Base-by-base conservation (phyloP, 2,113 vertebrate genomes). In the Muntiacus reevesi region DNA sequence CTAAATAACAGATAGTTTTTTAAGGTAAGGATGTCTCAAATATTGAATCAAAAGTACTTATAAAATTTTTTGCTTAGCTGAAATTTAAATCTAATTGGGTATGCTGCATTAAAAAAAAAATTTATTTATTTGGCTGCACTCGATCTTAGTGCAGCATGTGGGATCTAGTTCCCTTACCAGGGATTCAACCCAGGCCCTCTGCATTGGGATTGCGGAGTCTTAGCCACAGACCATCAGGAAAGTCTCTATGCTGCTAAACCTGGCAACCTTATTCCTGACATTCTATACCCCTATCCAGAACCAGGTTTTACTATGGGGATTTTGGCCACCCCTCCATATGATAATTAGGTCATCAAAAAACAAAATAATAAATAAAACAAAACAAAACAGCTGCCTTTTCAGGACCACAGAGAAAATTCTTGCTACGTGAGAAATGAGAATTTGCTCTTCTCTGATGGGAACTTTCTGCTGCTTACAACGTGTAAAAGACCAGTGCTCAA, bases 1-100 rank as follows among this genome's bases (percentile, higher is more conserved):
- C 33, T 79, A 74, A 93, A 45, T 11, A 79, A 30, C 15, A 62
- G 91, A 74, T 87, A 86, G 78, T 40, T 89, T 85, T 91, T 93
- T 50, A 90, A 45, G 23, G 17, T 19, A 62, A 85, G 13, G 55
- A 3, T 59, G 14, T 82, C 59, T 96, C 62, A 82, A 92, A 89
- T 89, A 71, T 67, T 55, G 43, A 91, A 45, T 84, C 57, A 97
- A 4, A 93, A 76, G 6, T 59, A 33, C 25, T 85, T 71, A 33
- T 30, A 95, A 95, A 87, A 67, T 57, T 81, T 81, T 23, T 83
- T 40, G 0, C 60, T 90, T 79, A 36, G 40, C 17, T 87, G 33
- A 87, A 89, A 94, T 87, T 89, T 17, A 83, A 76, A 54, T 89
- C 57, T 95, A 92, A 71, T 17, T 67, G 11, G 2, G 33, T 54